Percentiles rank a stretch among this genome's conserved stretches.
Evolutionary conservation across 2,888 invertebrate genomes (phyloP).

Genomic region (Callinectes sapidus): DNA sequence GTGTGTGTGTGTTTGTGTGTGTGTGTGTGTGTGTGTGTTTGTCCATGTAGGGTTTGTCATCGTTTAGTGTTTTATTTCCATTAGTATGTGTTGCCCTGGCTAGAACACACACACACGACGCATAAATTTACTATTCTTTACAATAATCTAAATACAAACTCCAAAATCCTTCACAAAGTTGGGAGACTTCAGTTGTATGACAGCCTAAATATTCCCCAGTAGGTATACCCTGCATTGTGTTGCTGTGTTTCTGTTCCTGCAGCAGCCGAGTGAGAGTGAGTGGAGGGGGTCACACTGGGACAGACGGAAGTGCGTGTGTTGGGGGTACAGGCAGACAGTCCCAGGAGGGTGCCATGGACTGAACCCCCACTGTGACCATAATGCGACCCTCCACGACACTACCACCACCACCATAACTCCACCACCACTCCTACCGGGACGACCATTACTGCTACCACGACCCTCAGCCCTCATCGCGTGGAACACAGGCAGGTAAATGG

Average conservation of each 20-base stretch:
- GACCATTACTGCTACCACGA: not conserved
- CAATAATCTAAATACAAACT: too few relatives aligned
- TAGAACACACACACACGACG: too few relatives aligned
- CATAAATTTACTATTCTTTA: too few relatives aligned
- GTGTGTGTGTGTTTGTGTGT: too few relatives aligned
- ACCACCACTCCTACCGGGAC: not conserved
- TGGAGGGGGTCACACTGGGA: not conserved
- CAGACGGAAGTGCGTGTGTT: not conserved
- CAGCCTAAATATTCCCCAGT: too few relatives aligned
- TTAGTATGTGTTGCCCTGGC: too few relatives aligned
- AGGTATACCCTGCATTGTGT: not conserved
- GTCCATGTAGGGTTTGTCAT: too few relatives aligned
- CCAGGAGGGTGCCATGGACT: not conserved
- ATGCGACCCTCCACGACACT: not conserved
- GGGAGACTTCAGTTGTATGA: too few relatives aligned
- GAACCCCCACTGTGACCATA: not conserved
- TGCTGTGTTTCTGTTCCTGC: not conserved
- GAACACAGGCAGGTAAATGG: constrained; percentile 16
- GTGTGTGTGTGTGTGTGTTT: too few relatives aligned
- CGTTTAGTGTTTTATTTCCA: too few relatives aligned
- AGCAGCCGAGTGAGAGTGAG: not conserved
- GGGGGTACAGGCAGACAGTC: not conserved
- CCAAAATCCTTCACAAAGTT: too few relatives aligned
- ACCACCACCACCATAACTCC: not conserved
- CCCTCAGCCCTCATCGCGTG: constrained; percentile 1